phyloP scores from a whole-genome alignment of 2,113 vertebrate species.

The Tricholaema leucomelas region DNA sequence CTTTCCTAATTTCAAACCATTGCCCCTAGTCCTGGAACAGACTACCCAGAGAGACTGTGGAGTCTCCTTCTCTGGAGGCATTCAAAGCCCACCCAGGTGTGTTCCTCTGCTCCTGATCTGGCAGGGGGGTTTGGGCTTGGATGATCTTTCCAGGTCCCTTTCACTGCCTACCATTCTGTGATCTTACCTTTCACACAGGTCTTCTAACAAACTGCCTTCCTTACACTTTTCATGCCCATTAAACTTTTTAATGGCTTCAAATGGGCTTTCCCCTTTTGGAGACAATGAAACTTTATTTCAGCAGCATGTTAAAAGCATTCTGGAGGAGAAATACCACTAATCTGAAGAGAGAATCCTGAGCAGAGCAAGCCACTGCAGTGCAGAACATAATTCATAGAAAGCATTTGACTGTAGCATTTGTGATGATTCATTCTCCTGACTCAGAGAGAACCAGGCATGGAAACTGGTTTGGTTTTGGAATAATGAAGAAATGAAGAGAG shows the following conservation, averaged over 20 bases:
- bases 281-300: background rate
- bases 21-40: too few relatives aligned
- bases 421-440: slow-evolving; percentile 67
- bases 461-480: slow-evolving; percentile 12
- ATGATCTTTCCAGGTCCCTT: too few relatives aligned
- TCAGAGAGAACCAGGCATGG: slow-evolving; percentile 35
- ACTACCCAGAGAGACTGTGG: too few relatives aligned
- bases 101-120: too few relatives aligned
- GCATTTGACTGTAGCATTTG: slow-evolving; percentile 58
- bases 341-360: slow-evolving; percentile 4
- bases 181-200: background rate
- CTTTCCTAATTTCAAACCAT: too few relatives aligned
- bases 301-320: background rate
- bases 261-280: slow-evolving; percentile 16
- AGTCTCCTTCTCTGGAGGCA: too few relatives aligned
- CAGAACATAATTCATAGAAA: slow-evolving; percentile 66
- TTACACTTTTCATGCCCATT: background rate
- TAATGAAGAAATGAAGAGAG: background rate
- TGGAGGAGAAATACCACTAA: background rate
- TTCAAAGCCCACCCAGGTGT: too few relatives aligned
- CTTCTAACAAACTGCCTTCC: background rate
- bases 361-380: slow-evolving; percentile 43
- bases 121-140: too few relatives aligned
- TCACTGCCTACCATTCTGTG: background rate
- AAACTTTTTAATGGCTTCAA: slow-evolving; percentile 5